Evolutionary conservation across 30 jellyfish, hydroid and myxozoan species (phyloP).

Genomic region (Turritopsis rubra): DNA sequence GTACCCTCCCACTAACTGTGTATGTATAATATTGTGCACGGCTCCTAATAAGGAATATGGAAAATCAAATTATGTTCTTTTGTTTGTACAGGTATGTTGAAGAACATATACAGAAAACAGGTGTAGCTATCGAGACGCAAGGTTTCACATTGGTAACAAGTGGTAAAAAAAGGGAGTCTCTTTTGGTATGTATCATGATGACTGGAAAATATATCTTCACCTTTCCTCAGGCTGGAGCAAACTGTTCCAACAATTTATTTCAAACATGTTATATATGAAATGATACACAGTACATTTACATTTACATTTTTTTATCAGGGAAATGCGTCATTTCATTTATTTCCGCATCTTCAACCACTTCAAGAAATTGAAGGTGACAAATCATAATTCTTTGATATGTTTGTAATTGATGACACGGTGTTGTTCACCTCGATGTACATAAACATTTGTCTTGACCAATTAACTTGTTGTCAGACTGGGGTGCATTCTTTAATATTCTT

Average conservation of each 20-base stretch:
- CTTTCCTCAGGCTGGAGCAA: too few species aligned
- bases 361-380: slow-evolving; percentile 85
- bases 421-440: too few species aligned
- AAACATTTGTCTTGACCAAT: neutral
- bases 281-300: neutral
- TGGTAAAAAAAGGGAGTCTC: slow-evolving; percentile 93
- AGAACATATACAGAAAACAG: slow-evolving; percentile 93
- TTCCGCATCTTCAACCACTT: slow-evolving; percentile 84
- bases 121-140: slow-evolving; percentile 96
- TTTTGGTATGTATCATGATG: slow-evolving; percentile 40
- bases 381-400: neutral
- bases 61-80: too few species aligned
- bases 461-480: neutral
- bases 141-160: slow-evolving; percentile 92
- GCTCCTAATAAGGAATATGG: too few species aligned
- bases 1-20: too few species aligned
- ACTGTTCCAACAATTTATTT: neutral
- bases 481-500: neutral
- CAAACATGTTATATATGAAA: neutral
- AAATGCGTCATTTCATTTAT: slow-evolving; percentile 89
- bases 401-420: too few species aligned
- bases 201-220: neutral
- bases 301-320: slow-evolving; percentile 49
- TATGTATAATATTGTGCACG: too few species aligned
- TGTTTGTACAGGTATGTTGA: slow-evolving; percentile 82